Base-by-base conservation (phyloP, 2,888 invertebrate genomes). In the Chrysotoxum bicinctum region DNA sequence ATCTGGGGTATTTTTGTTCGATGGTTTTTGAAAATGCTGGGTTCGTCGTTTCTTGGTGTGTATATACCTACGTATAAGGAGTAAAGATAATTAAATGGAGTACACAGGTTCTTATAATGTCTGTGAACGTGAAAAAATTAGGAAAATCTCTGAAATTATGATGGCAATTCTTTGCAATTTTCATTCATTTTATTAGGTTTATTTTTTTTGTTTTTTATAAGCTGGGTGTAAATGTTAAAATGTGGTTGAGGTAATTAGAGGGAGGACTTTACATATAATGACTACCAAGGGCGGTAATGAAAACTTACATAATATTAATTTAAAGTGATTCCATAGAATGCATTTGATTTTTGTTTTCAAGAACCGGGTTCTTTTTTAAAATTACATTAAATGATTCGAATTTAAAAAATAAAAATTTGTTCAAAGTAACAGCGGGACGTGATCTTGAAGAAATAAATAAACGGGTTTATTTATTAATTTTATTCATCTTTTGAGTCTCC, bases 81-180 rank as follows among this genome's bases (percentile, higher is more conserved):
- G 66, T 58, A 50, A 37, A 79, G 66, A 80, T 85, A 85, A 81
- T 85, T 85, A 81, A 56, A 69, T 81, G 73, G 81, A 85, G 72
- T 80, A 76, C 81, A 73, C 81, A 81, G 84, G 70, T 73, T 84
- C 80, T 72, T 21, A 70, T 84, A 85, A 85, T 73, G 76, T 62
- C 72, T 62, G 72, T 43, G 68, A 73, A 85, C 85, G 85, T 85
- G 85, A 73, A 81, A 81, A 81, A 81, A 85, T 85, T 85, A 77
- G 45, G 56, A 76, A 73, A 85, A 85, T 85, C 85, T 81, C 68
- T 69, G 73, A 45, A 64, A 37, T 73, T 85, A 77, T 81, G 52
- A 69, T 64, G 40, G 72, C 40, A 58, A 70, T 80, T 75, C 54
- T 68, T 76, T 60, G 66, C 37, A 76, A 52, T 85, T 85, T 80